A percentile compares a stretch with the other conserved stretches of the same genome.
Conservation (phyloP, 2,888 invertebrate species). For the Resseliella maxima region DNA sequence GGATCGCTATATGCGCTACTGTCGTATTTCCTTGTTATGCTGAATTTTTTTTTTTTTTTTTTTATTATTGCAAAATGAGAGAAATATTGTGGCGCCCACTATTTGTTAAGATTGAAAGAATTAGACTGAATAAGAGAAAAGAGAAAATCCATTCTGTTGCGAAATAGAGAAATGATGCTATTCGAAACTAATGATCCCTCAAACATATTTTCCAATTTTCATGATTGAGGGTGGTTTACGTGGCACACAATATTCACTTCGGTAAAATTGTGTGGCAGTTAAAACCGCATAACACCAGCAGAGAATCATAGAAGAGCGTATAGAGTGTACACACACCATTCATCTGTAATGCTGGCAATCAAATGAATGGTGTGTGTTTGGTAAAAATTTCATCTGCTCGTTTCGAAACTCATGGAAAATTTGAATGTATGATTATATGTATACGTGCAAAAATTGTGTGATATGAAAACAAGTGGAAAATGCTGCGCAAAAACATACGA, state of each 20-base stretch:
- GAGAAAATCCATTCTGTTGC: too few species aligned
- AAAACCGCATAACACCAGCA: not conserved
- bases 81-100: constrained; percentile 6
- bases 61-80: too few species aligned
- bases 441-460: not conserved
- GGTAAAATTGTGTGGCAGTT: not conserved
- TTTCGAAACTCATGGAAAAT: not conserved
- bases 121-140: not conserved
- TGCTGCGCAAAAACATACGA: not conserved
- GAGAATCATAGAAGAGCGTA: too few species aligned
- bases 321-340: too few species aligned
- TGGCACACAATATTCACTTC: not conserved
- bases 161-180: not conserved
- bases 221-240: constrained; percentile 35
- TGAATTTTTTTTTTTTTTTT: too few species aligned
- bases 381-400: not conserved
- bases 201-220: constrained; percentile 14
- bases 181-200: not conserved
- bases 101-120: constrained; percentile 5
- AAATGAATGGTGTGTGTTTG: constrained; percentile 7
- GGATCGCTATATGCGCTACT: too few species aligned
- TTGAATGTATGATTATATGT: not conserved
- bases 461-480: not conserved
- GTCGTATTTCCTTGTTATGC: too few species aligned
- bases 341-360: constrained; percentile 26